Evolutionary conservation across 2,797 vertebrate genomes (phyloP).

Genomic region (Loriculus beryllinus): DNA sequence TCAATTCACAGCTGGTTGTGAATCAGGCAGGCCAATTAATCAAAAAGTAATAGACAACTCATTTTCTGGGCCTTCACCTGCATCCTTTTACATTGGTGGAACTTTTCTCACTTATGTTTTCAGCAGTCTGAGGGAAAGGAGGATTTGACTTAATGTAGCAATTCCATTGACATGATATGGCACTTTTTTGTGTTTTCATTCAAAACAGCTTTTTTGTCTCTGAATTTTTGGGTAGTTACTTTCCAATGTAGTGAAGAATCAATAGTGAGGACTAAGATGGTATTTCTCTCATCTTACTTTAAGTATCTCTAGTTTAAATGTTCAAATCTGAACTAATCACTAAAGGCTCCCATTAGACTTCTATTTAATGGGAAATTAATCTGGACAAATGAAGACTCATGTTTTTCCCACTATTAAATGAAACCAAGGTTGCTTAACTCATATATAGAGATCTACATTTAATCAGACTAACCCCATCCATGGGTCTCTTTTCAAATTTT

Average conservation of each 20-base stretch:
- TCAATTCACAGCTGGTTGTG: not conserved
- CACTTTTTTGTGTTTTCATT: not conserved
- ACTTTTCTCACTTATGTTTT: not conserved
- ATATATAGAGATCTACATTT: not conserved
- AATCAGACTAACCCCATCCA: not conserved
- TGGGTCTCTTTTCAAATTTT: not conserved
- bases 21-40: conserved; percentile 8
- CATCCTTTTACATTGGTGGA: not conserved
- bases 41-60: not conserved
- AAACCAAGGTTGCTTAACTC: not conserved
- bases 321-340: not conserved
- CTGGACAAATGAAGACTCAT: not conserved
- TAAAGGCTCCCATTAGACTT: not conserved
- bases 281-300: not conserved
- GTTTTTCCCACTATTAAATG: not conserved
- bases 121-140: not conserved
- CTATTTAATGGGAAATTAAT: not conserved
- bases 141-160: not conserved
- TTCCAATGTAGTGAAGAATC: not conserved
- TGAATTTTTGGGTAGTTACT: not conserved
- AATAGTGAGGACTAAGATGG: rapidly evolving
- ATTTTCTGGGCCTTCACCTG: not conserved
- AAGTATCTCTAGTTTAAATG: not conserved
- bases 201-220: not conserved
- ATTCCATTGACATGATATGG: not conserved